Evolutionary conservation across 1,140 invertebrate species (phyloP).

Genomic region (Drosophila nigromelanica): DNA sequence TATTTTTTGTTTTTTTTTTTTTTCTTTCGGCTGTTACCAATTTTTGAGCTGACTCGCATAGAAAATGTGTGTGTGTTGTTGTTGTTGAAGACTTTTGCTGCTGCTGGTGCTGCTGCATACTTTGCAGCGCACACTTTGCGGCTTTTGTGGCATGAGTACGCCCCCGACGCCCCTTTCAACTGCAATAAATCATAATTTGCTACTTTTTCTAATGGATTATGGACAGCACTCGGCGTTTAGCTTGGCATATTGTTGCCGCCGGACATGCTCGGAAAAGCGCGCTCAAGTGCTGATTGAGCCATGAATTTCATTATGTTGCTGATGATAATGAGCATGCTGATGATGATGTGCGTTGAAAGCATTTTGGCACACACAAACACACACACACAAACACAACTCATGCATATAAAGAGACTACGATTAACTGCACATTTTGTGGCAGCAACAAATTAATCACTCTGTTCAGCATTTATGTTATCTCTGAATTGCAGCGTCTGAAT

Average conservation of each 20-base stretch:
- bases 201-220: conserved; percentile 81
- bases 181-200: conserved; percentile 82
- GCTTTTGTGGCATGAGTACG: conserved; percentile 47
- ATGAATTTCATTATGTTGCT: conserved; percentile 39
- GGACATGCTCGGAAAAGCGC: conserved; percentile 41
- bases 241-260: conserved; percentile 62
- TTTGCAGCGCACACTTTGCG: conserved; percentile 63
- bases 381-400: neutral
- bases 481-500: conserved; percentile 19
- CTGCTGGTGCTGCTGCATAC: conserved; percentile 40
- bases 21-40: conserved; percentile 14
- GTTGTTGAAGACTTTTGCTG: conserved; percentile 23
- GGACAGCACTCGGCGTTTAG: conserved; percentile 48
- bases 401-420: neutral
- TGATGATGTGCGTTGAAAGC: conserved; percentile 1
- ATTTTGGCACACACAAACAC: conserved; percentile 4
- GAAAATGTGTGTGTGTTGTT: conserved; percentile 21
- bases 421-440: conserved; percentile 41
- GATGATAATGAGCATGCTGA: neutral
- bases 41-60: conserved; percentile 30
- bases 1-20: neutral
- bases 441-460: conserved; percentile 66
- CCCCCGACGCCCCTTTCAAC: conserved; percentile 25
- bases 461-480: conserved; percentile 52
- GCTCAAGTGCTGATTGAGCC: conserved; percentile 71